These are phyloP conservation scores for Syrista parreyssii DNA, from an alignment of 2,888 invertebrate genomes.

Conservation along the genomic window DNA sequence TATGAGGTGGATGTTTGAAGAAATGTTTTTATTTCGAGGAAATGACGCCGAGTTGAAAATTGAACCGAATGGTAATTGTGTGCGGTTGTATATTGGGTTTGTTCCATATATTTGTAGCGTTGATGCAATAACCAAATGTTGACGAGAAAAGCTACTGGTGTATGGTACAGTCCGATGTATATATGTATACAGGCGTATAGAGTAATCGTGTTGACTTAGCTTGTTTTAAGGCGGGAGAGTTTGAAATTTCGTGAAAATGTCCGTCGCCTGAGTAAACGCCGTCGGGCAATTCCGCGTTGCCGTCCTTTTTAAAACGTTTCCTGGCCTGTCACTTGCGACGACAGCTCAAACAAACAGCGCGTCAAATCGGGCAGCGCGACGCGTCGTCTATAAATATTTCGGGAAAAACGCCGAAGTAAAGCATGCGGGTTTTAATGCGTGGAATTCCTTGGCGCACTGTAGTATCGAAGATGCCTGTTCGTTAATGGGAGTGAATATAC, in stretches of 20 bases:
- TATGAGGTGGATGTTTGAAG: background rate
- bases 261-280: conserved; percentile 12
- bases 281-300: conserved; percentile 17
- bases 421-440: background rate
- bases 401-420: background rate
- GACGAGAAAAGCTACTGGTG: background rate
- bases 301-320: conserved; percentile 40
- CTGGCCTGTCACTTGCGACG: conserved; percentile 37
- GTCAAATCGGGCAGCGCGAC: conserved; percentile 34
- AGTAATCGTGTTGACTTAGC: background rate
- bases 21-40: background rate
- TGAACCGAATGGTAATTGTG: background rate
- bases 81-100: background rate
- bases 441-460: background rate
- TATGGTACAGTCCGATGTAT: background rate
- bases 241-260: background rate
- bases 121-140: background rate
- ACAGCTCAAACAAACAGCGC: conserved; percentile 59
- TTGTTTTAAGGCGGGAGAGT: background rate
- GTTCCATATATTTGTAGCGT: background rate
- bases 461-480: background rate
- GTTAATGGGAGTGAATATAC: no score
- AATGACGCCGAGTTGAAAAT: background rate
- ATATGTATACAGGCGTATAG: background rate
- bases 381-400: conserved; percentile 4